A percentile compares a stretch with the other conserved stretches of the same genome.
phyloP scores from a whole-genome alignment of 1,140 invertebrate genomes.

The Cydia fagiglandana region DNA sequence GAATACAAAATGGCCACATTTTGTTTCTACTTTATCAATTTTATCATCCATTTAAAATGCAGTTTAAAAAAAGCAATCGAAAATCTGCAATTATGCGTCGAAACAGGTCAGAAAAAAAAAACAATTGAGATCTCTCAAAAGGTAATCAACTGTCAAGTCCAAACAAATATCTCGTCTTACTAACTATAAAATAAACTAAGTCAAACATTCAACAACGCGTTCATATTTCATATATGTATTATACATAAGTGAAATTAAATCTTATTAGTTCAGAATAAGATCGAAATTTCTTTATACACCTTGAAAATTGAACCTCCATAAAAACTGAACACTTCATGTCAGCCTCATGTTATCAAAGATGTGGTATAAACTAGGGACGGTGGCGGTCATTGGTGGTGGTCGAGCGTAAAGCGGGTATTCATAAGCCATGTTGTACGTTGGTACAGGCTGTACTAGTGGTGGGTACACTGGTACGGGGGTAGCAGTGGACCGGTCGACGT shows the following conservation, averaged over 20 bases:
- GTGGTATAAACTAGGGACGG: constrained; percentile 43
- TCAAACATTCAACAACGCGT: not conserved
- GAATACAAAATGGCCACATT: not conserved
- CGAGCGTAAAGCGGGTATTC: constrained; percentile 50
- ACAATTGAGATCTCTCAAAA: constrained; percentile 27
- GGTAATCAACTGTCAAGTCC: constrained; percentile 15
- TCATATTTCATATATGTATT: constrained; percentile 10
- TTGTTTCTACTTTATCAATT: not conserved
- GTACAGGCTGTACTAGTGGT: constrained; percentile 42
- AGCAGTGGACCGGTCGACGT: constrained; percentile 46
- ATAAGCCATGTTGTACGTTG: constrained; percentile 48
- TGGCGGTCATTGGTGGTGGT: constrained; percentile 43
- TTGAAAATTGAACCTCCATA: not conserved
- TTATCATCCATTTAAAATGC: constrained; percentile 1
- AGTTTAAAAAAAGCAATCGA: constrained; percentile 14
- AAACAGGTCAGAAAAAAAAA: constrained; percentile 22
- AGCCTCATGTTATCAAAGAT: constrained; percentile 34
- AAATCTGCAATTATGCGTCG: constrained; percentile 34
- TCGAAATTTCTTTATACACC: not conserved
- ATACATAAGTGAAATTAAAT: not conserved
- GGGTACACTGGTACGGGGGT: constrained; percentile 46
- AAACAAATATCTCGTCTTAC: constrained; percentile 28
- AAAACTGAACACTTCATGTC: not conserved
- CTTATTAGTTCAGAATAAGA: constrained; percentile 12
- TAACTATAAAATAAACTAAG: constrained; percentile 15